Conservation (phyloP, 2,113 vertebrate species). For the Pao palembangensis region DNA sequence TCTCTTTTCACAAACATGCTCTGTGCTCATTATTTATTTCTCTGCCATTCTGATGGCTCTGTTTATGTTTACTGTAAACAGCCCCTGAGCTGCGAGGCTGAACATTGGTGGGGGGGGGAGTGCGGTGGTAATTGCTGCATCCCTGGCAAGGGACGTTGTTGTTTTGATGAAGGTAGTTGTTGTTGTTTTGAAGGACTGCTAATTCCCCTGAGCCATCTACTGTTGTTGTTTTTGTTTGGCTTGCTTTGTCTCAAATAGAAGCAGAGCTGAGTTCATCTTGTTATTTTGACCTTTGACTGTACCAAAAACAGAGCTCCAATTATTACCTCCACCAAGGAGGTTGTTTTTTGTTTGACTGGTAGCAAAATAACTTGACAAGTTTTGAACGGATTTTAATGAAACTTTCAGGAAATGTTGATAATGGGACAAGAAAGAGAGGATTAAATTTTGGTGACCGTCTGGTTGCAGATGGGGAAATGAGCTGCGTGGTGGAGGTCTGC, state of each 20-base stretch:
- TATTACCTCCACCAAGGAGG: no score
- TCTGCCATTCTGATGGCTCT: conserved; percentile 77
- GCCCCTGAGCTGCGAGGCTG: conserved; percentile 58
- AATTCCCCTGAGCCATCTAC: conserved; percentile 44
- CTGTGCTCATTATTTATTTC: conserved; percentile 78
- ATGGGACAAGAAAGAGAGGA: no score
- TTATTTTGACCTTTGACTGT: conserved; percentile 17
- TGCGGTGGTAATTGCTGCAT: conserved; percentile 63
- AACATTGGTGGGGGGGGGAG: conserved; percentile 27
- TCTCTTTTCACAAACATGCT: conserved; percentile 77
- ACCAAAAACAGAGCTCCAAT: conserved; percentile 12
- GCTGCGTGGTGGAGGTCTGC: no score
- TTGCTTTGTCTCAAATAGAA: conserved; percentile 38
- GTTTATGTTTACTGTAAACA: conserved; percentile 81
- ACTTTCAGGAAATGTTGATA: no score
- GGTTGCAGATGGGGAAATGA: no score
- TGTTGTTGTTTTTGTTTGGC: conserved; percentile 44
- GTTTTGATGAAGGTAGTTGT: conserved; percentile 47
- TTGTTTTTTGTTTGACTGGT: no score
- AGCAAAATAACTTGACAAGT: no score
- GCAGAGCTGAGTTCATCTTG: conserved; percentile 1
- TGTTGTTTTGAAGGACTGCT: conserved; percentile 62
- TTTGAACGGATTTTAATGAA: no score
- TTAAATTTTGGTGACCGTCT: no score
- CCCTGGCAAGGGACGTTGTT: conserved; percentile 59